Evolutionary conservation across 2,113 vertebrate species (phyloP), one percentile per base, ranked within the genome.

Genomic region (Lycaon pictus): DNA sequence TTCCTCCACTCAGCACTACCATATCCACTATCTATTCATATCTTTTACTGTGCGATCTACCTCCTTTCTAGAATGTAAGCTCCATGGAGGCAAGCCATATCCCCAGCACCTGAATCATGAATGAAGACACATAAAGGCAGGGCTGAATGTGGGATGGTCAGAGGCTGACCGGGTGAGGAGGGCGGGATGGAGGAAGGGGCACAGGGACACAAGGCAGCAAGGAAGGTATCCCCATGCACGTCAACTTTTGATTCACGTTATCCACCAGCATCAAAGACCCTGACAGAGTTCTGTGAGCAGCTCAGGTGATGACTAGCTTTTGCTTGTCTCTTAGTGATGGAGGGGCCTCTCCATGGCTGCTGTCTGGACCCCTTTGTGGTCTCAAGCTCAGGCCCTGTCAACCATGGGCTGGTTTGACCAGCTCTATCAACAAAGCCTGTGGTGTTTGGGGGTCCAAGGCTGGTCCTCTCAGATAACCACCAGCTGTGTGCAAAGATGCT

Each of bases 21-120:
- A 29, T 84, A 32, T 2, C 6, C 1, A 4, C 4, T 32, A 0
- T 65, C 0, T 2, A 0, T 27, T 35, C 55, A 0, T 51, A 2
- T 12, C 1, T n/a, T 63, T 82, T 51, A 3, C 71, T 25, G 25
- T 20, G 83, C 32, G 0, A n/a, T 12, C 51, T 27, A 1, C 25
- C 20, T 37, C 17, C 9, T 12, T 22, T 35, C 35, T 58, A 22
- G 76, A 55, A n/a, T 2, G 12, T 63, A 25, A 32, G 62, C 29
- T 25, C 43, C 60, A 1, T 1, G 3, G 9, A 37, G 62, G 43
- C 3, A 4, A 10, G 35, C 19, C 9, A 8, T 13, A 0, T 20
- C 71, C 32, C 32, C 9, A 67, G 22, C 37, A 20, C 43, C 25
- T 27, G 29, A 43, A 4, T 23, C 67, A 16, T 27, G 76, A 37